Evolutionary conservation across 2,113 vertebrate genomes (phyloP).

Genomic region (Platysteira castanea): DNA sequence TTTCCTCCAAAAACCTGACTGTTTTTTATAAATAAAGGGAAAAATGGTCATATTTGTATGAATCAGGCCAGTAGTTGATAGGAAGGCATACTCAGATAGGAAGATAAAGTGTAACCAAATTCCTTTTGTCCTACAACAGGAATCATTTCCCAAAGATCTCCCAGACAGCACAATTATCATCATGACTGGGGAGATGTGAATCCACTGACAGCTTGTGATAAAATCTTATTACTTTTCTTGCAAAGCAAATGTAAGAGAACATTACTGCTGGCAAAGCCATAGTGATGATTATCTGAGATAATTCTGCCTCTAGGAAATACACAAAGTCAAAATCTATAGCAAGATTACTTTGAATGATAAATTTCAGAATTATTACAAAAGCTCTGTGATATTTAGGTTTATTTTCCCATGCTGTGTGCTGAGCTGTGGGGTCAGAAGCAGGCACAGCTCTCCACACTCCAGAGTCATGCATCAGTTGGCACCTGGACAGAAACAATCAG

Average conservation of each 20-base stretch:
- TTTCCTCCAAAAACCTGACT: neutral
- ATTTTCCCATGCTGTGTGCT: neutral
- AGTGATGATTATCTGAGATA: accelerated
- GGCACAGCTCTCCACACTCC: neutral
- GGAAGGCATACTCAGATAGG: neutral
- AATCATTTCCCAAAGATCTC: neutral
- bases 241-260: neutral
- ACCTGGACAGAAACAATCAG: neutral
- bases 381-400: neutral
- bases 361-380: neutral
- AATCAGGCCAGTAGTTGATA: accelerated
- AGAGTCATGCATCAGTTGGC: neutral
- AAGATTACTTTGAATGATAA: neutral
- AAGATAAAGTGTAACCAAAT: neutral
- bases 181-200: neutral
- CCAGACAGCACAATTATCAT: neutral
- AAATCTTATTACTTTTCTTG: neutral
- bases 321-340: neutral
- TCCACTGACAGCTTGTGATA: neutral
- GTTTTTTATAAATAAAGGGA: neutral
- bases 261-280: neutral
- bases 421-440: neutral
- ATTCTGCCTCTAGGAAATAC: neutral
- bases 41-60: neutral
- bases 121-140: neutral